Base-by-base conservation (phyloP, 1,140 invertebrate species). In the Zaprionus taronus region DNA sequence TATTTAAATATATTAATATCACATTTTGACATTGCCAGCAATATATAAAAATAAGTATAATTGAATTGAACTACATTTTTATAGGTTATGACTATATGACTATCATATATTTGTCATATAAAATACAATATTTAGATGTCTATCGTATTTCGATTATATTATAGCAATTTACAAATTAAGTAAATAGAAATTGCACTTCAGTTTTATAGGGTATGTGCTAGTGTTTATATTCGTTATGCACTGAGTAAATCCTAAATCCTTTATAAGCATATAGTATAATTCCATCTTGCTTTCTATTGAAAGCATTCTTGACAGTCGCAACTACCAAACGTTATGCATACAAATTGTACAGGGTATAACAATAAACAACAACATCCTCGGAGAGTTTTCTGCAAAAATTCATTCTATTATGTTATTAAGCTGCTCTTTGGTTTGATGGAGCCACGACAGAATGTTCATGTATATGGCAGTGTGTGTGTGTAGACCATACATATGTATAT, bases 381-480 rank as follows among this genome's bases (percentile, higher is more conserved):
- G 20, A 61, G 41, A 69, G 49, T 61, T 69, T 57, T 31, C n/a
- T 70, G 49, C 49, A 55, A 70, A 70, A 70, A 56, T 64, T 72
- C 61, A 72, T 72, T 72, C 69, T 64, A 64, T 72, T 72, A 72
- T 72, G 60, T 63, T 64, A 64, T 63, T 72, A 72, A 72, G 61
- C 69, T 72, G 55, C 53, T 72, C 53, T 72, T 72, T 57, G 61
- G 58, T 64, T 57, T 64, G 47, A 55, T 53, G 31, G 41, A 69
- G 57, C 67, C 36, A 41, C 24, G 41, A 31, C 57, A 69, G 56
- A 51, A 49, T 69, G 56, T 61, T 47, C 57, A 69, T 44, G 12
- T 49, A 28, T n/a, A 6, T 17, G 28, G 11, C 65, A 17, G n/a
- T n/a, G 17, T 49, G 17, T 47, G 31, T 34, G 31, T 47, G 31